phyloP scores from a whole-genome alignment of 2,888 invertebrate genomes.

The Xestia xanthographa region DNA sequence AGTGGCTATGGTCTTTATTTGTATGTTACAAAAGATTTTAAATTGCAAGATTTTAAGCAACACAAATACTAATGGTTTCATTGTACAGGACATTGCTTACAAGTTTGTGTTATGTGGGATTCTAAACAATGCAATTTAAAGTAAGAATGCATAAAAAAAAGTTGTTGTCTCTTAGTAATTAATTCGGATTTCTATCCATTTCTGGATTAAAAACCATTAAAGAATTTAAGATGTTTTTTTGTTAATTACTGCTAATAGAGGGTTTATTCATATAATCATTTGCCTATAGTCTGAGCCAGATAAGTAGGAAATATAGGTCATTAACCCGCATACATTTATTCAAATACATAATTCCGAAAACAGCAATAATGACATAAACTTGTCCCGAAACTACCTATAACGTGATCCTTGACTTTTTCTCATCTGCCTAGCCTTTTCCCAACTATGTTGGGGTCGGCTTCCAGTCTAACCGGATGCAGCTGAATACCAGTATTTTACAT shows the following conservation, averaged over 20 bases:
- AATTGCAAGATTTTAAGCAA: background rate
- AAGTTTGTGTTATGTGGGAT: background rate
- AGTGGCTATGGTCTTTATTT: conserved; percentile 11
- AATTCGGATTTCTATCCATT: background rate
- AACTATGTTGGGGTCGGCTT: too few species aligned
- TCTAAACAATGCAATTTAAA: background rate
- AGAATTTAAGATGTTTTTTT: background rate
- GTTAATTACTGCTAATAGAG: too few species aligned
- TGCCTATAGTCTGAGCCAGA: too few species aligned
- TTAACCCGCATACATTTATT: too few species aligned
- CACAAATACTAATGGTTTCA: conserved; percentile 19
- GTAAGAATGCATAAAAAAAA: background rate
- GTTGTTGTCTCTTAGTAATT: background rate
- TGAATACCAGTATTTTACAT: too few species aligned
- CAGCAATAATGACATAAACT: too few species aligned
- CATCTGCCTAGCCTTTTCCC: too few species aligned
- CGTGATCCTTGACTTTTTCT: too few species aligned
- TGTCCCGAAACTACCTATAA: too few species aligned
- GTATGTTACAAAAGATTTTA: background rate
- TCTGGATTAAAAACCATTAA: background rate
- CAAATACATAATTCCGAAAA: too few species aligned
- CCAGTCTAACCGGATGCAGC: too few species aligned
- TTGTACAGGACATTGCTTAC: conserved; percentile 9
- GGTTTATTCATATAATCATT: background rate
- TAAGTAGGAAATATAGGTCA: too few species aligned